Conservation (phyloP, 2,113 vertebrate species). For the Synchiropus splendidus region DNA sequence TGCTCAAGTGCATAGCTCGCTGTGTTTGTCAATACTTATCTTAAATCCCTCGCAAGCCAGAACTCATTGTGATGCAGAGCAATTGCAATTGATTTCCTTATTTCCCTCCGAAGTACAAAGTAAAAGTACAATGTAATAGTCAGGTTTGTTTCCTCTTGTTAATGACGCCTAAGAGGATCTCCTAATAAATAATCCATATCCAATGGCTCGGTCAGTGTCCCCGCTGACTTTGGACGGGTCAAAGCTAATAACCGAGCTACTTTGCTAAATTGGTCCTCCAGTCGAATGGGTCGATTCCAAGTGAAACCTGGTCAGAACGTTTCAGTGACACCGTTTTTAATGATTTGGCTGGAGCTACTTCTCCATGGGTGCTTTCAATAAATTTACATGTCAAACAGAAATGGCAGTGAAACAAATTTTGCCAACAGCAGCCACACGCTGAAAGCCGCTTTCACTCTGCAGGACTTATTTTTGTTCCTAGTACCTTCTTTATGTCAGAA, state of each 20-base stretch:
- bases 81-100: constrained; percentile 39
- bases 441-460: too few relatives aligned
- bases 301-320: constrained; percentile 8
- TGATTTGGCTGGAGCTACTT: too few relatives aligned
- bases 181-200: constrained; percentile 38
- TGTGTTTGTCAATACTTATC: constrained; percentile 30
- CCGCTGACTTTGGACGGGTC: constrained; percentile 17
- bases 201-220: constrained; percentile 36
- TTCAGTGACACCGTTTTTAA: constrained; percentile 1
- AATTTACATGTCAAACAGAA: too few relatives aligned
- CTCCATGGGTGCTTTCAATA: too few relatives aligned
- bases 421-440: too few relatives aligned
- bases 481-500: too few relatives aligned
- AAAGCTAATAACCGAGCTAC: constrained; percentile 17
- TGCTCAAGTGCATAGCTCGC: constrained; percentile 15
- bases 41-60: constrained; percentile 19
- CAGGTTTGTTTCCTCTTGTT: constrained; percentile 43
- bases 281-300: constrained; percentile 7
- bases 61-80: constrained; percentile 27
- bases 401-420: too few relatives aligned
- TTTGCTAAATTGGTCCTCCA: constrained; percentile 29
- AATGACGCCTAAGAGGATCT: constrained; percentile 43
- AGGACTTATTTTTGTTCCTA: too few relatives aligned
- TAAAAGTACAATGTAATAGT: constrained; percentile 34
- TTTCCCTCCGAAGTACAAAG: too few relatives aligned